Conservation (phyloP, 2,797 vertebrate genomes). For the Argentina silus region DNA sequence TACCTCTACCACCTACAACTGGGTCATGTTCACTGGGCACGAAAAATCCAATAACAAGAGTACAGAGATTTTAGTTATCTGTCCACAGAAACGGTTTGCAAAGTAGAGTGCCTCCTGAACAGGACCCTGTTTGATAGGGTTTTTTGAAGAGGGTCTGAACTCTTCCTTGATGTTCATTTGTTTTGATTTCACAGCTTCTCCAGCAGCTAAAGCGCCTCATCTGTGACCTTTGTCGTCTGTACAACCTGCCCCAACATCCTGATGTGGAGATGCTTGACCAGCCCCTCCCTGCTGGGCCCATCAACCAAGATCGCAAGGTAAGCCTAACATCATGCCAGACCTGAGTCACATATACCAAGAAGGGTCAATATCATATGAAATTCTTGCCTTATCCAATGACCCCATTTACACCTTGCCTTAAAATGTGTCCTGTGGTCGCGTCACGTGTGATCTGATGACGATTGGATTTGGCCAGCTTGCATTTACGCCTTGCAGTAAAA, state of each 20-base stretch:
- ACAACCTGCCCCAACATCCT: constrained; percentile 97
- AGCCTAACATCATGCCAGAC: not conserved
- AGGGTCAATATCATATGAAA: not conserved
- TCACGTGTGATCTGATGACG: too few relatives aligned
- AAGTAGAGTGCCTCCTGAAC: too few relatives aligned
- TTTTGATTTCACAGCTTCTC: constrained; percentile 81
- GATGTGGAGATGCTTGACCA: constrained; percentile 99
- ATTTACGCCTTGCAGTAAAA: too few relatives aligned
- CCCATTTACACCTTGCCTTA: too few relatives aligned
- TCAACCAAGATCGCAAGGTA: constrained; percentile 81
- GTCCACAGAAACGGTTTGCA: too few relatives aligned
- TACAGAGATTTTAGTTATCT: too few relatives aligned
- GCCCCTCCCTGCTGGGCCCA: constrained; percentile 91
- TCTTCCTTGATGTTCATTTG: not conserved
- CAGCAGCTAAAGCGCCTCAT: constrained; percentile 98
- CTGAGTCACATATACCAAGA: not conserved
- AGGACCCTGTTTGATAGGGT: too few relatives aligned
- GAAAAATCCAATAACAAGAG: too few relatives aligned
- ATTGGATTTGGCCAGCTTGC: too few relatives aligned
- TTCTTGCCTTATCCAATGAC: not conserved
- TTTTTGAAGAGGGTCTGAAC: not conserved
- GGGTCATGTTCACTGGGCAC: too few relatives aligned
- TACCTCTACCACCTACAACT: not conserved
- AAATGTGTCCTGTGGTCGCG: too few relatives aligned
- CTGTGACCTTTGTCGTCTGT: constrained; percentile 96